Percentiles rank a stretch among this genome's conserved stretches.
These are phyloP conservation scores for Phragmatobia fuliginosa DNA, from an alignment of 2,888 invertebrate species.

Conservation along the genomic window DNA sequence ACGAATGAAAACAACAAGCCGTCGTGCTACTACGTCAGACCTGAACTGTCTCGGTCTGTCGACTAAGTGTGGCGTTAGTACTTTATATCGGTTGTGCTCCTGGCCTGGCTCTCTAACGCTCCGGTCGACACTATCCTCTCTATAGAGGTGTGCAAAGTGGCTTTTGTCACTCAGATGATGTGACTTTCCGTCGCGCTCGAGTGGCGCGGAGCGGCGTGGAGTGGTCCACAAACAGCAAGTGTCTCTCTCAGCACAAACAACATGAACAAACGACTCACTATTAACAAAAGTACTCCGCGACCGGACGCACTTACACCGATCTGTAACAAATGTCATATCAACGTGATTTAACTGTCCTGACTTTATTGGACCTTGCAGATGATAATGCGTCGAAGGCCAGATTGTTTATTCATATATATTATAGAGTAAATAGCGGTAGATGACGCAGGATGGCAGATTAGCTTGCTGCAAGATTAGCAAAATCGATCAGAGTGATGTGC, in stretches of 20 bases:
- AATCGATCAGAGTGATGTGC: too few relatives aligned
- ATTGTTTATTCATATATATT: too few relatives aligned
- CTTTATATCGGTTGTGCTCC: too few relatives aligned
- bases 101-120: neutral
- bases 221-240: constrained; percentile 13
- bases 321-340: neutral
- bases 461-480: too few relatives aligned
- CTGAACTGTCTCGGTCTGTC: too few relatives aligned
- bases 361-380: neutral
- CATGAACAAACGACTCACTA: constrained; percentile 10
- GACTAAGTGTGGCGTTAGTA: too few relatives aligned
- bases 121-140: neutral
- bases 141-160: neutral
- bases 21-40: neutral
- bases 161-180: neutral
- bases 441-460: too few relatives aligned
- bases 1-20: neutral
- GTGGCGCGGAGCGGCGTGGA: neutral
- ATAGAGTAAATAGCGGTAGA: too few relatives aligned
- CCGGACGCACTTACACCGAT: neutral
- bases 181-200: neutral
- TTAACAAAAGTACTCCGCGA: constrained; percentile 2
- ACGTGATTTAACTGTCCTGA: neutral
- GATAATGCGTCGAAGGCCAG: too few relatives aligned
- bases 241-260: constrained; percentile 9